Evolutionary conservation across 1,140 invertebrate genomes (phyloP).

Genomic region (Zeugodacus cucurbitae): DNA sequence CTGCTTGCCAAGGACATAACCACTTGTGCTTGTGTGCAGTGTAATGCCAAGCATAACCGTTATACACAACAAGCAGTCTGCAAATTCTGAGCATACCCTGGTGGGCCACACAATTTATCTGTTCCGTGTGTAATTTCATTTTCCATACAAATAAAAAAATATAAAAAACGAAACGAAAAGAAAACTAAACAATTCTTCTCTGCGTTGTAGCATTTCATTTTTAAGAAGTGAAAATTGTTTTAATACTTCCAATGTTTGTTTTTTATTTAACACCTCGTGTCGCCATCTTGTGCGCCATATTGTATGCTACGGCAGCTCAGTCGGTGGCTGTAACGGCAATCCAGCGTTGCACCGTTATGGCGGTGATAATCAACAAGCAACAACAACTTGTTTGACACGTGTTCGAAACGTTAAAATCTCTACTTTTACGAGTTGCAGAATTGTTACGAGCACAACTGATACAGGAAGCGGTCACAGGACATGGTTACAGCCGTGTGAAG

Average conservation of each 20-base stretch:
- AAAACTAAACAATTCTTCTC: no score
- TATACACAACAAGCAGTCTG: neutral
- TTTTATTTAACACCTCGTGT: conserved; percentile 47
- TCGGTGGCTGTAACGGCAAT: conserved; percentile 10
- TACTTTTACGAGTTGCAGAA: conserved; percentile 60
- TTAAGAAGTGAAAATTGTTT: conserved; percentile 65
- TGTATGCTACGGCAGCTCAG: neutral
- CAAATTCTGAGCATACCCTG: conserved; percentile 5
- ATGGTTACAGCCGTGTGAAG: neutral
- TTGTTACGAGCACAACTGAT: neutral
- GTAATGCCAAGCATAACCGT: neutral
- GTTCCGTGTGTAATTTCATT: neutral
- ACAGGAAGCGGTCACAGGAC: neutral
- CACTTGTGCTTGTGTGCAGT: neutral
- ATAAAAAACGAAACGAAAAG: neutral
- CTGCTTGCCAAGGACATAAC: neutral
- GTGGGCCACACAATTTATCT: conserved; percentile 26
- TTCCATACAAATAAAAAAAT: neutral
- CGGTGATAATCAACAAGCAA: conserved; percentile 23
- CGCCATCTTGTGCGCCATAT: conserved; percentile 45
- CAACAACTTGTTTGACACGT: conserved; percentile 51
- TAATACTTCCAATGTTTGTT: conserved; percentile 57
- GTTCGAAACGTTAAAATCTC: conserved; percentile 62
- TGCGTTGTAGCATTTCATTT: conserved; percentile 44
- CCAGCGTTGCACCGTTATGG: neutral